These are phyloP conservation scores for Alca torda DNA, from an alignment of 2,797 vertebrate species.

Conservation along the genomic window DNA sequence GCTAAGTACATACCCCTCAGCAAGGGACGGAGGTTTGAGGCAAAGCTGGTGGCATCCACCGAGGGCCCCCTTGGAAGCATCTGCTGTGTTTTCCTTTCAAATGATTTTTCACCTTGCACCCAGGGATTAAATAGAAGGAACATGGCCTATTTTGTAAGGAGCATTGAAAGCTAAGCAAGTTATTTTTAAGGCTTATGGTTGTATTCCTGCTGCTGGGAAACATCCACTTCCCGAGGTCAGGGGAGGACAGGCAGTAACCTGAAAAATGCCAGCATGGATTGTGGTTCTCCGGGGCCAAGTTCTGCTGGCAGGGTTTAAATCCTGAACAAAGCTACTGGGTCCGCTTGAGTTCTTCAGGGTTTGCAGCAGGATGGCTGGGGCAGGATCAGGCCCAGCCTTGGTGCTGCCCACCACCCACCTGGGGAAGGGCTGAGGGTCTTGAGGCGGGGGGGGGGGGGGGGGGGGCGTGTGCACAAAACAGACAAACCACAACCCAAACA, in stretches of 20 bases:
- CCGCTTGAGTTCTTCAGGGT: accelerated
- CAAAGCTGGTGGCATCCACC: background rate
- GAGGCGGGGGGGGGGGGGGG: background rate
- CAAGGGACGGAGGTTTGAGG: background rate
- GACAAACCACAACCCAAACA: background rate
- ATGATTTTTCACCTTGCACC: background rate
- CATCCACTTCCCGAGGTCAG: conserved; percentile 3
- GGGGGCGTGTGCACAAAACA: background rate
- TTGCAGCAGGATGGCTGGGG: background rate
- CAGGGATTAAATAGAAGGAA: conserved; percentile 11
- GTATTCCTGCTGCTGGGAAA: conserved; percentile 28
- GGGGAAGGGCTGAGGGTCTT: background rate
- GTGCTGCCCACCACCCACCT: background rate
- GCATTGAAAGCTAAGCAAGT: background rate
- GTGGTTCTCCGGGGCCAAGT: accelerated
- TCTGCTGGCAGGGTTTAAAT: background rate
- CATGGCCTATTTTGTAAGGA: conserved; percentile 22
- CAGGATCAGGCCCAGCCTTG: background rate
- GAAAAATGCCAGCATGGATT: background rate
- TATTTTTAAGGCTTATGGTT: conserved; percentile 59
- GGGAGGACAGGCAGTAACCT: conserved; percentile 41
- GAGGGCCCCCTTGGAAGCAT: background rate
- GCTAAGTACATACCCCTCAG: accelerated
- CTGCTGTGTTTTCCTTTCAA: background rate
- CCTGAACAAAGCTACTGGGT: background rate